Evolutionary conservation across 1,140 invertebrate genomes (phyloP).

Genomic region (Drosophila kurseongensis): DNA sequence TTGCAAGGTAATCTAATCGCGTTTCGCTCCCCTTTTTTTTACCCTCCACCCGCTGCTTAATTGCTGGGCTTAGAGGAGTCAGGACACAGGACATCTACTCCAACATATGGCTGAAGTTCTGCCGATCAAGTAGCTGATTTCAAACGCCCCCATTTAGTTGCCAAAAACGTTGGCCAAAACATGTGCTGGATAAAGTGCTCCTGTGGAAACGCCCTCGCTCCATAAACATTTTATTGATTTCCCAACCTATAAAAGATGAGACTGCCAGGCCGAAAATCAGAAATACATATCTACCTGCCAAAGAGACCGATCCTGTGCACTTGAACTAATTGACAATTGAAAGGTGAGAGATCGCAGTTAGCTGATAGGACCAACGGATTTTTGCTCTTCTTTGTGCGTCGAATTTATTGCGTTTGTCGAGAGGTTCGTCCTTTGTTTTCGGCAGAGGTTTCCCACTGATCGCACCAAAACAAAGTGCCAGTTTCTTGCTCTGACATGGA

Average conservation of each 20-base stretch:
- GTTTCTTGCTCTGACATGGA: constrained; percentile 64
- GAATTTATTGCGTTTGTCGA: constrained; percentile 65
- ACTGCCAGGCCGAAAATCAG: constrained; percentile 6
- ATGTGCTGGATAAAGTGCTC: constrained; percentile 76
- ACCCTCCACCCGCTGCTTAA: constrained; percentile 60
- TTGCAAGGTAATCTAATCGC: constrained; percentile 67
- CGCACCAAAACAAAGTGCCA: constrained; percentile 79
- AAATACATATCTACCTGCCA: constrained; percentile 25
- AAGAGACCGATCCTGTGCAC: constrained; percentile 47
- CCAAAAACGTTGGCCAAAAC: constrained; percentile 32
- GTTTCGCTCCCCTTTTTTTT: constrained; percentile 23
- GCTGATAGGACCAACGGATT: constrained; percentile 69
- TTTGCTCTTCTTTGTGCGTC: constrained; percentile 38
- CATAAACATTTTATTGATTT: constrained; percentile 76
- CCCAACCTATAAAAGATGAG: constrained; percentile 27
- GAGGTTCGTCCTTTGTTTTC: constrained; percentile 51
- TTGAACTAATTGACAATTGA: constrained; percentile 82
- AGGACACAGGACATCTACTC: constrained; percentile 18
- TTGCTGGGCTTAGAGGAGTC: constrained; percentile 35
- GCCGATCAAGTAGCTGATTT: constrained; percentile 1
- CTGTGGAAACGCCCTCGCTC: constrained; percentile 59
- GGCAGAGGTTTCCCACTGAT: constrained; percentile 74
- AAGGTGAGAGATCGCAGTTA: constrained; percentile 80
- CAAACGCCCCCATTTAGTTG: constrained; percentile 22
- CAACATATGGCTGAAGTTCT: constrained; percentile 47